phyloP scores from a whole-genome alignment of 2,888 invertebrate genomes.

The Lottia scabra region DNA sequence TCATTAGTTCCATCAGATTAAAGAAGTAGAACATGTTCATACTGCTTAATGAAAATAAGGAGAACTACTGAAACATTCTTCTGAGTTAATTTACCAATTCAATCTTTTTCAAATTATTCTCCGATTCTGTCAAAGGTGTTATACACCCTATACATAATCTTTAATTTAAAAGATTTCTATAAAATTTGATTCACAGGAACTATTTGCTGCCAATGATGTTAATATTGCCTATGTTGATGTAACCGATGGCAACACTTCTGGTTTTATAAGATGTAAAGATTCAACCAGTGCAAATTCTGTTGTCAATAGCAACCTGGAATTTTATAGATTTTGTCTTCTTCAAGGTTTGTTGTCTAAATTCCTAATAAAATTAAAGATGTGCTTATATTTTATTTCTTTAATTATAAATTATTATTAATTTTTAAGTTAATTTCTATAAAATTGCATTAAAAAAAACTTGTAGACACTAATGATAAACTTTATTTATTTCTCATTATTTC shows the following conservation, averaged over 20 bases:
- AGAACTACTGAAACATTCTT: too few relatives aligned
- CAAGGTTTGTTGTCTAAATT: conserved; percentile 64
- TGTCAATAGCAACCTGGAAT: conserved; percentile 37
- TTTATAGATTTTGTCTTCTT: conserved; percentile 66
- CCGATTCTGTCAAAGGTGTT: too few relatives aligned
- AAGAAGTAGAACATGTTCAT: too few relatives aligned
- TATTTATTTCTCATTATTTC: not conserved
- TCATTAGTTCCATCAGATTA: too few relatives aligned
- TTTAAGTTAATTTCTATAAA: too few relatives aligned
- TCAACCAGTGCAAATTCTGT: conserved; percentile 72
- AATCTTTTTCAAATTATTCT: too few relatives aligned
- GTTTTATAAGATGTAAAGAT: conserved; percentile 74
- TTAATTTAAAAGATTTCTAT: too few relatives aligned
- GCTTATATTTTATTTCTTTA: not conserved
- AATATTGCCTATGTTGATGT: conserved; percentile 85
- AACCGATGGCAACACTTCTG: conserved; percentile 78
- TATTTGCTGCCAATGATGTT: conserved; percentile 34
- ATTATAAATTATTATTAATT: not conserved
- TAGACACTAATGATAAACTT: too few relatives aligned
- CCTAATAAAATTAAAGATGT: not conserved
- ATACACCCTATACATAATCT: too few relatives aligned
- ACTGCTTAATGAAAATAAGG: too few relatives aligned
- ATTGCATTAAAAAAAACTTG: too few relatives aligned
- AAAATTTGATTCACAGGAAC: conserved; percentile 35
- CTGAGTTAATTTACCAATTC: too few relatives aligned